Evolutionary conservation across 2,797 vertebrate species (phyloP), one percentile per base, ranked within the genome.

Genomic region (Brachymystax lenok): DNA sequence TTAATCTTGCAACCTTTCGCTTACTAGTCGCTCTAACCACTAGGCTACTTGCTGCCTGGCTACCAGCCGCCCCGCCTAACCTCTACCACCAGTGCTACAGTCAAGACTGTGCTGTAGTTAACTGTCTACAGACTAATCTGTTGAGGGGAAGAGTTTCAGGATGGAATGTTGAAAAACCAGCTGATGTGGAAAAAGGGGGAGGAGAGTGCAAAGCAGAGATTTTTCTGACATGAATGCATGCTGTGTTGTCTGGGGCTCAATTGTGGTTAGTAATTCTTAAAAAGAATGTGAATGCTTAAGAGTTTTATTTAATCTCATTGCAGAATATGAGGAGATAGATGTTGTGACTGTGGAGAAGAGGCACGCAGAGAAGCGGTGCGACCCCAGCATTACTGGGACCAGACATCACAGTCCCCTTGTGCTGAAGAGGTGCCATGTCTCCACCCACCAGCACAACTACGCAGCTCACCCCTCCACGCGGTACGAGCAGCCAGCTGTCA

Each of bases 401-500:
- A 85, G 93, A 79, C 96, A 96, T 16, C 94, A 96, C 88, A 97
- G 96, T 85, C 97, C 97, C 0, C 91, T 99, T 10, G 97, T 99
- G 80, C 92, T 99, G 74, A 99, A 99, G 91, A 90, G 98, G 80
- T 99, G 97, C 92, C 98, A 99, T 0, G 97, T 99, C 90, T 96
- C 97, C 89, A 99, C 96, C 76, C 97, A 99, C 79, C 98, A 99
- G 92, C 98, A 99, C 90, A 99, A 99, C 67, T 99, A 99, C 0
- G 97, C 98, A 0, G 98, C 98, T 13, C 95, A 96, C 85, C 97
- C 98, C 27, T 96, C 97, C 86, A 96, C 95, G 40, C 94, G 95
- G 86, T 93, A 94, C 51, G 97, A 97, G 87, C 96, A 95, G 83
- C 96, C 96, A 0, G 93, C 95, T 0, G 91, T 96, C 89, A 99